A percentile compares a stretch with the other conserved stretches of the same genome.
Evolutionary conservation across 2,113 vertebrate genomes (phyloP).

Genomic region (Oophaga pumilio): DNA sequence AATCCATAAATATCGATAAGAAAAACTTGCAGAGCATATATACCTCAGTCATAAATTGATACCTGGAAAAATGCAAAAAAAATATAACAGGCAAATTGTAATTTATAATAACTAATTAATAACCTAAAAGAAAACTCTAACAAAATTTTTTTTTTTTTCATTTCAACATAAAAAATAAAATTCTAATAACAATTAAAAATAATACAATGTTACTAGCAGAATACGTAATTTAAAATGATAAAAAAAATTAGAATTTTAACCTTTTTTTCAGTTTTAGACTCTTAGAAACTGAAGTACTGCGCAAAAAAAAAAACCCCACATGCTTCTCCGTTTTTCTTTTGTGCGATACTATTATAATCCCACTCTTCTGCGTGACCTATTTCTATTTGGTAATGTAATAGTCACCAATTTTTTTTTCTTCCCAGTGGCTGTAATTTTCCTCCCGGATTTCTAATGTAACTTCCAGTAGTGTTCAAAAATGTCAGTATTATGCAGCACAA

Average conservation of each 20-base stretch:
- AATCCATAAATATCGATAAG: neutral
- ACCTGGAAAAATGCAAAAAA: neutral
- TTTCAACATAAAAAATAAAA: neutral
- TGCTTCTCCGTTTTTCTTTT: neutral
- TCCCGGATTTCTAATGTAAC: conserved; percentile 38
- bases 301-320: neutral
- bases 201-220: neutral
- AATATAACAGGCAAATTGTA: neutral
- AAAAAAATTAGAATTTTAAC: neutral
- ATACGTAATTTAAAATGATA: neutral
- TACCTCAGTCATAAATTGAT: neutral
- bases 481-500: conserved; percentile 43
- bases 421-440: conserved; percentile 44
- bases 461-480: conserved; percentile 45
- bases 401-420: conserved; percentile 47
- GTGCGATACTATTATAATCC: neutral
- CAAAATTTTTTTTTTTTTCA: neutral
- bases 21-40: neutral
- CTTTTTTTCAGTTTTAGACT: neutral
- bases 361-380: neutral
- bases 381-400: conserved; percentile 27
- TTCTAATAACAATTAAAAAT: neutral
- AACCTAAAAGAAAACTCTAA: neutral
- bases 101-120: neutral
- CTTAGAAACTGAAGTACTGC: neutral